A percentile compares a stretch with the other conserved stretches of the same genome.
These are phyloP conservation scores for Agrotis exclamationis DNA, from an alignment of 2,888 invertebrate species.

Conservation along the genomic window DNA sequence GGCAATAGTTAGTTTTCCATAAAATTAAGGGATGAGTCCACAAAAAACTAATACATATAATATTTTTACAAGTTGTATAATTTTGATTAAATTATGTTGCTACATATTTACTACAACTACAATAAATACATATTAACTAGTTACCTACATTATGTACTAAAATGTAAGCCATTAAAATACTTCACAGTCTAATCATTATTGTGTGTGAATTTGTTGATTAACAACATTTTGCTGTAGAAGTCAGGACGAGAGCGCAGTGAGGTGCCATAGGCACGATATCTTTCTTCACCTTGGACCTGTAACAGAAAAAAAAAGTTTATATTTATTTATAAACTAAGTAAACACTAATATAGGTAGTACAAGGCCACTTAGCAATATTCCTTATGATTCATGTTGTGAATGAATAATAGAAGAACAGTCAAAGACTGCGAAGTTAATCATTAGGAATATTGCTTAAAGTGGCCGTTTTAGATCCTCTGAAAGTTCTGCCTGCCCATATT, in stretches of 20 bases:
- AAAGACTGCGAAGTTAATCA: no score
- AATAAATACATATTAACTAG: conserved; percentile 7
- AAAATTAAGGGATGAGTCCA: not conserved
- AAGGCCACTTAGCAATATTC: no score
- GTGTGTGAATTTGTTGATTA: conserved; percentile 8
- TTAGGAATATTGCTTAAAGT: no score
- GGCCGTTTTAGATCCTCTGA: no score
- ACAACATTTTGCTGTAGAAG: conserved; percentile 41
- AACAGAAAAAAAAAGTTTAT: conserved; percentile 52
- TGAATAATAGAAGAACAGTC: no score
- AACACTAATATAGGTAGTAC: no score
- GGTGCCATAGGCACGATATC: conserved; percentile 68
- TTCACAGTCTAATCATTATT: not conserved
- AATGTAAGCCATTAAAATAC: conserved; percentile 24
- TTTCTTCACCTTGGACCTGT: conserved; percentile 71
- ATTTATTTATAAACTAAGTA: no score
- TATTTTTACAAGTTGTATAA: conserved; percentile 10
- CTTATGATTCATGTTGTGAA: no score
- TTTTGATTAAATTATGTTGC: conserved; percentile 16
- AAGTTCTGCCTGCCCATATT: no score
- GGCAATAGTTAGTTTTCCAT: no score
- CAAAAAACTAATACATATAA: not conserved
- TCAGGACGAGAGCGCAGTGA: conserved; percentile 77
- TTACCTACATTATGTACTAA: not conserved
- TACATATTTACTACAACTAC: not conserved